Percentiles rank a stretch among this genome's conserved stretches.
Conservation (phyloP, 2,797 vertebrate genomes). For the Lerista edwardsae region DNA sequence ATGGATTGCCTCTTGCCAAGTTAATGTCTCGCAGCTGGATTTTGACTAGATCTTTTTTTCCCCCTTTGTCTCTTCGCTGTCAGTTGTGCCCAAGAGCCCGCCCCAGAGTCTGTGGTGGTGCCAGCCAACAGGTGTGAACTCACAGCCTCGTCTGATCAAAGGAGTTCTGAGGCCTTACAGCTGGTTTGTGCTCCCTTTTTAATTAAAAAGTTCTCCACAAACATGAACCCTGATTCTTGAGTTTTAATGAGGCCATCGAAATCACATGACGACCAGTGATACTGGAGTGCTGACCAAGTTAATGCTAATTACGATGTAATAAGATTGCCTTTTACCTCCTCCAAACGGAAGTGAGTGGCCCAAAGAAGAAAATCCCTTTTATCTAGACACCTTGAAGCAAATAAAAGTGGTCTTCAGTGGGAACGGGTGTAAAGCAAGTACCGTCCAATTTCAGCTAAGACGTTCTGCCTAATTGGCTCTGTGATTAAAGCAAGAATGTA, state of each 20-base stretch:
- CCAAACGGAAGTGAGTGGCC: background rate
- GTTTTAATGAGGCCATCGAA: constrained; percentile 33
- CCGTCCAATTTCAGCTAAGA: background rate
- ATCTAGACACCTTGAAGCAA: background rate
- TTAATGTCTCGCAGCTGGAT: constrained; percentile 9
- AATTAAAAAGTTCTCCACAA: constrained; percentile 30
- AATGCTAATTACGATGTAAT: constrained; percentile 15
- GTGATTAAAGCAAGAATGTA: background rate
- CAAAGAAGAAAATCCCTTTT: background rate
- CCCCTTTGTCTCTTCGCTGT: background rate
- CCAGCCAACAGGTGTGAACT: constrained; percentile 23
- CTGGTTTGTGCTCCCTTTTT: constrained; percentile 25
- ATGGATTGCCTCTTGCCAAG: constrained; percentile 39
- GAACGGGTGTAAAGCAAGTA: background rate
- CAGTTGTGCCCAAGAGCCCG: background rate
- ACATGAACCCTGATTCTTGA: background rate
- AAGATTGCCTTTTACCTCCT: constrained; percentile 6
- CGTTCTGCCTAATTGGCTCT: background rate
- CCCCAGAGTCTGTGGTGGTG: constrained; percentile 12
- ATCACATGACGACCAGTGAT: constrained; percentile 12
- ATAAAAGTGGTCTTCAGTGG: background rate
- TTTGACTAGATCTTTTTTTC: background rate
- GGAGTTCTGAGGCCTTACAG: background rate
- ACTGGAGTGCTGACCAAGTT: constrained; percentile 16
- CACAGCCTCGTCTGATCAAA: background rate